Evolutionary conservation across 2,797 vertebrate species (phyloP).

Genomic region (Tangara arthus): DNA sequence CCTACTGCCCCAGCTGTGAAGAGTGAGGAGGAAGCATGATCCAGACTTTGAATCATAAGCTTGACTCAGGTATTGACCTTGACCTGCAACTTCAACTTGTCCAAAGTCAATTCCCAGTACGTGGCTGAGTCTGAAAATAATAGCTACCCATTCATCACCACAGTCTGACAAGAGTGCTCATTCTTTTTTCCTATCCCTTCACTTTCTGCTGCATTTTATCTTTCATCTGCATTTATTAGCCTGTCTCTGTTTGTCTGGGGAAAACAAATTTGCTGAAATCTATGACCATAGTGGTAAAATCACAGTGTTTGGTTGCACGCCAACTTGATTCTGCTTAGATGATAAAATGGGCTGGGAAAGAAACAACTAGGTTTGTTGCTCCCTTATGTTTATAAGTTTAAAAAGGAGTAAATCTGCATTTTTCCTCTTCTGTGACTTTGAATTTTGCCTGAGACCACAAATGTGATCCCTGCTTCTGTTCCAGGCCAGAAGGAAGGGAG

Average conservation of each 20-base stretch:
- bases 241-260: conserved; percentile 30
- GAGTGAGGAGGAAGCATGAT: not conserved
- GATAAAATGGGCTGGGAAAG: conserved; percentile 9
- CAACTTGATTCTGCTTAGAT: conserved; percentile 10
- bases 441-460: not conserved
- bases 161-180: not conserved
- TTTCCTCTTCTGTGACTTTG: not conserved
- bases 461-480: not conserved
- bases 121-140: conserved; percentile 15
- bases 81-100: conserved; percentile 11
- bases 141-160: conserved; percentile 33
- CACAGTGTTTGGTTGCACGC: not conserved
- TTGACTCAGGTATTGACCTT: conserved; percentile 21
- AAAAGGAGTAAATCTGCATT: not conserved
- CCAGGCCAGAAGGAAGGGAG: not conserved
- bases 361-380: not conserved
- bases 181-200: conserved; percentile 23
- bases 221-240: conserved; percentile 60
- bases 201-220: conserved; percentile 48
- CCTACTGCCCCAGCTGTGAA: not conserved
- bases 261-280: conserved; percentile 55
- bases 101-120: not conserved
- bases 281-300: conserved; percentile 14
- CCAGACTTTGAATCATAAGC: not conserved
- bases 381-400: not conserved